Evolutionary conservation across 2,888 invertebrate species (phyloP).

Genomic region (Leucophenga montana): DNA sequence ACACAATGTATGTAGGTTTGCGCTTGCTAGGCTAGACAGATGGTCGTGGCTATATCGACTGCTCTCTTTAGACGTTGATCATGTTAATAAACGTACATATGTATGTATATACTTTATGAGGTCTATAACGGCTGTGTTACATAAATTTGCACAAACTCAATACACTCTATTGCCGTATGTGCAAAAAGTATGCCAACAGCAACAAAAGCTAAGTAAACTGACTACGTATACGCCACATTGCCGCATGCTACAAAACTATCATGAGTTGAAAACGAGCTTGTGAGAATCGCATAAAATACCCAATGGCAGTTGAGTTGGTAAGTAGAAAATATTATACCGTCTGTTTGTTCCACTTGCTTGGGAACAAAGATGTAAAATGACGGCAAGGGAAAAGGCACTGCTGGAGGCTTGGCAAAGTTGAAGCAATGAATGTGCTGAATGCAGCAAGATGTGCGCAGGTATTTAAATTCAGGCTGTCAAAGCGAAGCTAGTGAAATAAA

Average conservation of each 20-base stretch:
- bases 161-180: too few relatives aligned
- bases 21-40: too few relatives aligned
- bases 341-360: not conserved
- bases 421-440: not conserved
- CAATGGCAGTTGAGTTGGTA: conserved; percentile 8
- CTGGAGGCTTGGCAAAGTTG: not conserved
- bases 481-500: conserved; percentile 11
- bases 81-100: too few relatives aligned
- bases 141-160: not conserved
- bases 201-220: not conserved
- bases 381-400: not conserved
- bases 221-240: not conserved
- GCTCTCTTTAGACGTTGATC: too few relatives aligned
- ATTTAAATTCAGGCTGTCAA: conserved; percentile 19
- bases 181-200: not conserved
- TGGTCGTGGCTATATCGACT: too few relatives aligned
- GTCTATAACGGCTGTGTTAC: not conserved
- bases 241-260: not conserved
- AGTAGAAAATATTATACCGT: conserved; percentile 3
- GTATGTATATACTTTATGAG: too few relatives aligned
- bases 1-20: too few relatives aligned
- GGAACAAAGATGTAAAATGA: not conserved
- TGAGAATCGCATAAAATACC: conserved; percentile 3
- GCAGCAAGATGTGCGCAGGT: not conserved
- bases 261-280: not conserved